These are phyloP conservation scores for Polydrusus pterygomalis DNA, from an alignment of 2,888 invertebrate genomes.

Conservation along the genomic window DNA sequence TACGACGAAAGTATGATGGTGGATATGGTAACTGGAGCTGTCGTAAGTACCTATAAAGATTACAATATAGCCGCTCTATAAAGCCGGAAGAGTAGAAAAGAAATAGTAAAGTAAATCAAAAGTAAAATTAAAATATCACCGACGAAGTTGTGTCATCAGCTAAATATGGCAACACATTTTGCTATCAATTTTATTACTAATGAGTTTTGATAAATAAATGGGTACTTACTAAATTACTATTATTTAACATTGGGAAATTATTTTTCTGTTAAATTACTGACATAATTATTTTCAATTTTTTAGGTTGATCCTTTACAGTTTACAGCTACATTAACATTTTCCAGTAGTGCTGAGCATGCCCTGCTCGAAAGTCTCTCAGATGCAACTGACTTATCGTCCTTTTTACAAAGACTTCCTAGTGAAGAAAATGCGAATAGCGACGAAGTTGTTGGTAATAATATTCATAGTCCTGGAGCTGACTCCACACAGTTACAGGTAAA, in stretches of 20 bases:
- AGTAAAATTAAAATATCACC: too few species aligned
- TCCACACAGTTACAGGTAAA: slow-evolving; percentile 72
- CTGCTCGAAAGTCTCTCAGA: slow-evolving; percentile 86
- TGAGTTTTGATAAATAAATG: too few species aligned
- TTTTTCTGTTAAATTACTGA: too few species aligned
- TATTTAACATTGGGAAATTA: too few species aligned
- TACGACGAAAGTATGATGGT: slow-evolving; percentile 86
- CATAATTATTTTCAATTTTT: slow-evolving; percentile 73
- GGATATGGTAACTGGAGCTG: slow-evolving; percentile 56
- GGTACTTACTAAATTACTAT: too few species aligned
- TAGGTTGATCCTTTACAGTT: slow-evolving; percentile 84
- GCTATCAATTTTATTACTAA: too few species aligned
- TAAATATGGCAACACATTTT: too few species aligned
- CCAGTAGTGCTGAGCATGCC: slow-evolving; percentile 84
- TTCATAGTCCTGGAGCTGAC: slow-evolving; percentile 84
- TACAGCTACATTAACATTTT: slow-evolving; percentile 87
- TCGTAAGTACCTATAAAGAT: slow-evolving; percentile 66
- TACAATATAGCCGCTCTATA: too few species aligned
- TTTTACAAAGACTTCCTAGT: slow-evolving; percentile 81
- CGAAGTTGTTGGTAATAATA: slow-evolving; percentile 79
- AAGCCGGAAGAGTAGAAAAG: too few species aligned
- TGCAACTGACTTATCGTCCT: slow-evolving; percentile 84
- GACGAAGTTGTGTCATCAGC: too few species aligned
- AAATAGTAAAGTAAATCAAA: too few species aligned
- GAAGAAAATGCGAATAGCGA: slow-evolving; percentile 78